Evolutionary conservation across 2,888 invertebrate species (phyloP), one percentile per base, ranked within the genome.

Genomic region (Meandrusa payeni): DNA sequence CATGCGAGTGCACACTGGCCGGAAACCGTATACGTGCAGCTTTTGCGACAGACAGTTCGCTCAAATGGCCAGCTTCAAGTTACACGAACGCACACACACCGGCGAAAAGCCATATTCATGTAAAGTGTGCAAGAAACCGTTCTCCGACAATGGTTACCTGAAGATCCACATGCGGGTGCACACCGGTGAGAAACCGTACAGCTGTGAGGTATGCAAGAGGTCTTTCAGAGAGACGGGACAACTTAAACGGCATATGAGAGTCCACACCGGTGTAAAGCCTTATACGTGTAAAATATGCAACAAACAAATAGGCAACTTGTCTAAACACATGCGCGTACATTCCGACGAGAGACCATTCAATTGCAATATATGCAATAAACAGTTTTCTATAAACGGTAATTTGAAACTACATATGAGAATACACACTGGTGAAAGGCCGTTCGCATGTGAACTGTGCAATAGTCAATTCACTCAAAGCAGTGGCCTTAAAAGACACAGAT

Each of bases 131-230:
- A 76, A 81, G 4, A 85, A 85, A 50, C 68, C 76, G 0, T 86
- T 86, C 26, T 76, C 86, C 0, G 82, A 85, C 28, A 85, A 80
- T n/a, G 82, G 83, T 0, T 83, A 86, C 37, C 56, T 86, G 6
- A 86, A 81, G 47, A 82, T 82, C 0, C 86, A 86, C 43, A 79
- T 83, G 80, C 50, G 85, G 0, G 69, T 83, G 0, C 86, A 86
- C 44, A 81, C 78, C 0, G 81, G 81, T 0, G 82, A 80, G 10
- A 80, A 79, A 6, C 86, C 86, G 0, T 85, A 68, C 19, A 47
- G 43, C 0, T 86, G 86, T 38, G 76, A 82, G 0, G 38, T 82
- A 0, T 86, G 86, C 23, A 77, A 83, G 9, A 62, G 80, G 0
- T 61, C 70, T 4, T 86, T 86, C 17, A 54, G 81, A 0, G 86